Evolutionary conservation across 2,797 vertebrate species (phyloP), one percentile per base, ranked within the genome.

Genomic region (Esox lucius): DNA sequence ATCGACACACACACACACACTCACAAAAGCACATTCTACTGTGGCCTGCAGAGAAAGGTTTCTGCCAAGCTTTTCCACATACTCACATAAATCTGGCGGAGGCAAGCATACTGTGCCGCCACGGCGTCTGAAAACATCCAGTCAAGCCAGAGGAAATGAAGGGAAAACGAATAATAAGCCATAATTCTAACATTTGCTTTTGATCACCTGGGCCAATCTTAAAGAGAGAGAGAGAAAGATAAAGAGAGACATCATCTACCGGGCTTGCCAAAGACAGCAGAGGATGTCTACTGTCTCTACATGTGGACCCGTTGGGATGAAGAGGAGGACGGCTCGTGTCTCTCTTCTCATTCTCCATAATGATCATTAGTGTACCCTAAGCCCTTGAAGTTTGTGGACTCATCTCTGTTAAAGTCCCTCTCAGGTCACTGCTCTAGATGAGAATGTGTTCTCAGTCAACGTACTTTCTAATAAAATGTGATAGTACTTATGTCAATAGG

Each of bases 31-130:
- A 70, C 70, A 81, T 76, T 15, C 17, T 75, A 74, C 70, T 65
- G 68, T 73, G 62, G 53, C 88, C 86, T 70, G 69, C 81, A 86
- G 88, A 90, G 76, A 67, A 46, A 48, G 68, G 72, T 9, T 22
- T 75, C 70, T 79, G 80, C 78, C 59, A 73, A 78, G 71, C 73
- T 70, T 84, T 68, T 67, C 73, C 5, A 61, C 62, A 48, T 78
- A 67, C 78, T 53, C 74, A 70, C 61, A 51, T 49, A 79, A 77
- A 74, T 35, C 15, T 39, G 24, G 61, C n/a, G 64, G 74, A 35
- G 42, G 75, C 16, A 3, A 68, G 6, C 42, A 51, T 8, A 3
- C 35, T 42, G 33, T 31, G 46, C 19, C 67, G 59, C 39, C 15
- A 24, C 56, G 53, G 15, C 66, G 28, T 1, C 9, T 4, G 51